These are phyloP conservation scores for Campoplex capitator DNA, from an alignment of 2,888 invertebrate species.

Conservation along the genomic window DNA sequence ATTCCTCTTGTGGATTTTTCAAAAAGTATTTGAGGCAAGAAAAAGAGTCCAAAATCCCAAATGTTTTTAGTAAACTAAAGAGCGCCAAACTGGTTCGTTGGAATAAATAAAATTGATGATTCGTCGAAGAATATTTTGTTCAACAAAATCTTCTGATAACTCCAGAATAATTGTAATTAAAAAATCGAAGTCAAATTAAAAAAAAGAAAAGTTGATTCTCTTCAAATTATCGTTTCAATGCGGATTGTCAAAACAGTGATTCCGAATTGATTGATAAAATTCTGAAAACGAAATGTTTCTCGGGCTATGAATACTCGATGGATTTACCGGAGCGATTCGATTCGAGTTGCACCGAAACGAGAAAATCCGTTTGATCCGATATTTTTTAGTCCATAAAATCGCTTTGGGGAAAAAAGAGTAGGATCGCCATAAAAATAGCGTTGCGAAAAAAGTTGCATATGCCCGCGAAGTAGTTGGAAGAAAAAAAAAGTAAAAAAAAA, in stretches of 20 bases:
- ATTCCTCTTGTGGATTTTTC: background rate
- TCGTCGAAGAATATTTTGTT: no score
- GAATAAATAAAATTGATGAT: no score
- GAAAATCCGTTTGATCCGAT: background rate
- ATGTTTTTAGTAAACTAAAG: no score
- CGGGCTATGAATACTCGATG: background rate
- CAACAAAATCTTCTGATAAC: no score
- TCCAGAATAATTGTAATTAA: no score
- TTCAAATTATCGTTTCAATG: background rate
- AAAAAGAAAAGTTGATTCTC: no score
- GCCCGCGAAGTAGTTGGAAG: background rate
- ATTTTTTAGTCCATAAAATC: background rate
- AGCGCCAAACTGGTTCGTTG: no score
- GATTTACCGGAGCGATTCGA: background rate
- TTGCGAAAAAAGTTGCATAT: background rate
- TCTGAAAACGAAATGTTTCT: background rate
- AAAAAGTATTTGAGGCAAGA: no score
- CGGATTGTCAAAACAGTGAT: background rate
- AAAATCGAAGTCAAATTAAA: no score
- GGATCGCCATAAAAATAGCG: background rate
- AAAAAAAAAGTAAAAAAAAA: background rate
- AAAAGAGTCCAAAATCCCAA: no score
- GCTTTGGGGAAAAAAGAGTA: background rate
- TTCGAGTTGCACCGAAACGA: background rate
- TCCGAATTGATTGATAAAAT: background rate